Percentiles rank a stretch among this genome's conserved stretches.
Evolutionary conservation across 2,113 vertebrate species (phyloP).

Genomic region (Calonectris borealis): DNA sequence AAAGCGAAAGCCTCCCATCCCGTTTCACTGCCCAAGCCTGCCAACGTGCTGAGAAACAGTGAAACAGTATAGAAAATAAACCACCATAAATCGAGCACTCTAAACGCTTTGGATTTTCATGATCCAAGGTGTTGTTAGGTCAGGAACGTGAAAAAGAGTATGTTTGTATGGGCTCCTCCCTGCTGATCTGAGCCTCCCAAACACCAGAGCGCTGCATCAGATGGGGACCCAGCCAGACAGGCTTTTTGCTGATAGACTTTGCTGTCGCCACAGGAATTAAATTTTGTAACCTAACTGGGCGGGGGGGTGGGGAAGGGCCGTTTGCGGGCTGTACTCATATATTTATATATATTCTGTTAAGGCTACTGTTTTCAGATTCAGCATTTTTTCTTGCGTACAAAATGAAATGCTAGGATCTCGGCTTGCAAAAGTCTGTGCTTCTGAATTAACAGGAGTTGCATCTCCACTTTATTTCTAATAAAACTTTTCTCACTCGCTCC

Average conservation of each 20-base stretch:
- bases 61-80: not conserved
- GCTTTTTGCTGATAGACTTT: not conserved
- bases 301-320: not conserved
- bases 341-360: not conserved
- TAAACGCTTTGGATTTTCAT: not conserved
- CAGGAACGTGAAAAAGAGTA: not conserved
- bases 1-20: not conserved
- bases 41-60: rapidly evolving
- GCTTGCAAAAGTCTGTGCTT: not conserved
- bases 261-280: not conserved
- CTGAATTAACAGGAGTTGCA: not conserved
- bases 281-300: not conserved
- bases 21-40: not conserved
- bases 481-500: not conserved
- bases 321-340: not conserved
- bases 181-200: not conserved
- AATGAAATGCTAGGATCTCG: not conserved
- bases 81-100: not conserved
- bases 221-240: not conserved
- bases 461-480: not conserved
- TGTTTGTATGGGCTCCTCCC: not conserved
- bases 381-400: not conserved
- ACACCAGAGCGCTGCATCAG: not conserved
- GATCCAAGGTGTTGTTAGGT: not conserved
- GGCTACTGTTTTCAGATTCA: not conserved